phyloP scores from a whole-genome alignment of 2,888 invertebrate genomes.

The Philopedon plagiatum region DNA sequence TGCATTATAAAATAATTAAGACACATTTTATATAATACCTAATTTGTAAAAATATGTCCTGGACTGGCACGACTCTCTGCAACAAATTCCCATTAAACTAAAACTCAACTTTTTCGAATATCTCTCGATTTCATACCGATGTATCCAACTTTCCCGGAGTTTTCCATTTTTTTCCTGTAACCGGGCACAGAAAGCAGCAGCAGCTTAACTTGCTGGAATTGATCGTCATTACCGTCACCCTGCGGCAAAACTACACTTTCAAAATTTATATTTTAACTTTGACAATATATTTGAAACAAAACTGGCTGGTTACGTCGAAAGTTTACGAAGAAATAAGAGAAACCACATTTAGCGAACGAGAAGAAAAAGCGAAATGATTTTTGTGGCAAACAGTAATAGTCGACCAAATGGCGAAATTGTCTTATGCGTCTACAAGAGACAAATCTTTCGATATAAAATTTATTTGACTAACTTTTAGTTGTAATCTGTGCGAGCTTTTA shows the following conservation, averaged over 20 bases:
- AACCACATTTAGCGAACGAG: neutral
- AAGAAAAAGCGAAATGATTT: neutral
- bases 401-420: neutral
- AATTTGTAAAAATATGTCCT: neutral
- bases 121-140: conserved; percentile 11
- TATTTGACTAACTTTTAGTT: too few relatives aligned
- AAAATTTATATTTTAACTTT: conserved; percentile 62
- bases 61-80: neutral
- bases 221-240: conserved; percentile 62
- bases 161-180: neutral
- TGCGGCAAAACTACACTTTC: conserved; percentile 57
- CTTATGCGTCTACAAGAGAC: too few relatives aligned
- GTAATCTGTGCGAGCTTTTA: too few relatives aligned
- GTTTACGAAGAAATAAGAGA: conserved; percentile 7
- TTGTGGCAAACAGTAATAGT: neutral
- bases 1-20: too few relatives aligned
- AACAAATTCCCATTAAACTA: conserved; percentile 13
- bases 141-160: conserved; percentile 5
- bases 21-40: neutral
- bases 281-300: conserved; percentile 57
- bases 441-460: too few relatives aligned
- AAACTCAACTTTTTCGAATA: neutral
- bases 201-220: conserved; percentile 25
- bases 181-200: conserved; percentile 11
- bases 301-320: conserved; percentile 24